phyloP scores from a whole-genome alignment of 2,797 vertebrate genomes.

The Alectoris magna region DNA sequence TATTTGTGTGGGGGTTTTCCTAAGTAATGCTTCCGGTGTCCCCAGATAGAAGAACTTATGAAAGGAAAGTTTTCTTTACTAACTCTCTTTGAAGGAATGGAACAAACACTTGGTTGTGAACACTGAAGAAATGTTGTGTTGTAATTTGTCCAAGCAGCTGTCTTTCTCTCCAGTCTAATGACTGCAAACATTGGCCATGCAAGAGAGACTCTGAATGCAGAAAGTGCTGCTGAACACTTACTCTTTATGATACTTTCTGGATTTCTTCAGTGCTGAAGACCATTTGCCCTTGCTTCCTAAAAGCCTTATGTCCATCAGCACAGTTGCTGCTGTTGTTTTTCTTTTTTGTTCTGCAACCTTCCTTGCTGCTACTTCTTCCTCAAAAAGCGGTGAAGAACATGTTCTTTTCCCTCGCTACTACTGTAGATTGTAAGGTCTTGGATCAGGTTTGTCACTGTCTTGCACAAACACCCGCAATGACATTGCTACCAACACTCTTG shows the following conservation, averaged over 20 bases:
- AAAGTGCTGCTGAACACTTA: neutral
- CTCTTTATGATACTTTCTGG: neutral
- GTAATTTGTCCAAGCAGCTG: neutral
- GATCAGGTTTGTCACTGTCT: neutral
- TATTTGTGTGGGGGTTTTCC: neutral
- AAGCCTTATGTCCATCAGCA: neutral
- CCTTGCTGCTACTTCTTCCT: neutral
- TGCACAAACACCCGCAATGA: neutral
- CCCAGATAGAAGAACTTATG: neutral
- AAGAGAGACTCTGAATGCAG: neutral
- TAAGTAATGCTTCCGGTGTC: neutral
- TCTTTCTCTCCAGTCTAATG: neutral
- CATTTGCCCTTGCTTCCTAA: neutral
- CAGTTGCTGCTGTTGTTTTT: neutral
- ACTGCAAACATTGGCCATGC: neutral
- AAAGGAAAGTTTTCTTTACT: neutral
- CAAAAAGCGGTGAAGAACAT: fast-evolving
- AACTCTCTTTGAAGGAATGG: neutral
- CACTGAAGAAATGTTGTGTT: neutral
- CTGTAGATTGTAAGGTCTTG: neutral
- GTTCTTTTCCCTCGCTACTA: neutral
- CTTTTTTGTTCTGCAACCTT: neutral
- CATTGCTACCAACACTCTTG: neutral
- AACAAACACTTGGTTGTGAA: neutral
- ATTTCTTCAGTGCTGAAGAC: neutral